A percentile compares a stretch with the other conserved stretches of the same genome.
phyloP scores from a whole-genome alignment of 2,797 vertebrate species.

The Mareca penelope region DNA sequence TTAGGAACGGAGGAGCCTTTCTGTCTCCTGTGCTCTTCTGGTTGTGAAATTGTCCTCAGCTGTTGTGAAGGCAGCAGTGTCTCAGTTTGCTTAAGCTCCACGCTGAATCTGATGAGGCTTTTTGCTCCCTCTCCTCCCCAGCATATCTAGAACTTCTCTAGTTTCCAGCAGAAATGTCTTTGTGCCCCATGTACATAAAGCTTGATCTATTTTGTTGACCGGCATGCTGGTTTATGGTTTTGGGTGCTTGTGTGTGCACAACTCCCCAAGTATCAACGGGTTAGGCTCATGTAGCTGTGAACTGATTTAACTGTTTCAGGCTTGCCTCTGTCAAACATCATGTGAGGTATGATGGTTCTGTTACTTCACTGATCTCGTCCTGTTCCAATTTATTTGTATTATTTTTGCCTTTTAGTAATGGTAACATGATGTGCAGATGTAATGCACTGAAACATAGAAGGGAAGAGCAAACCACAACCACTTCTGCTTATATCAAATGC shows the following conservation, averaged over 20 bases:
- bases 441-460: background rate
- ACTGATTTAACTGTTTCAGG: background rate
- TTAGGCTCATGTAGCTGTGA: background rate
- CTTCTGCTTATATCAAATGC: background rate
- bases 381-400: background rate
- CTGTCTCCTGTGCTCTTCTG: background rate
- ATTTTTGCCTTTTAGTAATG: conserved; percentile 10
- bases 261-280: background rate
- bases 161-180: background rate
- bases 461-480: background rate
- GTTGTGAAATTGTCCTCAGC: background rate
- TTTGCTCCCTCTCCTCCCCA: background rate
- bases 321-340: background rate
- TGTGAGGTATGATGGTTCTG: background rate
- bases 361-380: background rate
- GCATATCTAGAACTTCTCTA: background rate
- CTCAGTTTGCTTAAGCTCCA: background rate
- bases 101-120: background rate
- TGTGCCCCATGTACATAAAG: background rate
- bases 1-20: background rate
- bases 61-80: background rate
- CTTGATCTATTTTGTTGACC: background rate
- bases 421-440: background rate
- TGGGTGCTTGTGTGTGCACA: background rate
- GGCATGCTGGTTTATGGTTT: background rate